Evolutionary conservation across 53 echinoderm and acorn worm species (phyloP), one percentile per base, ranked within the genome.

Genomic region (Arbacia lixula): DNA sequence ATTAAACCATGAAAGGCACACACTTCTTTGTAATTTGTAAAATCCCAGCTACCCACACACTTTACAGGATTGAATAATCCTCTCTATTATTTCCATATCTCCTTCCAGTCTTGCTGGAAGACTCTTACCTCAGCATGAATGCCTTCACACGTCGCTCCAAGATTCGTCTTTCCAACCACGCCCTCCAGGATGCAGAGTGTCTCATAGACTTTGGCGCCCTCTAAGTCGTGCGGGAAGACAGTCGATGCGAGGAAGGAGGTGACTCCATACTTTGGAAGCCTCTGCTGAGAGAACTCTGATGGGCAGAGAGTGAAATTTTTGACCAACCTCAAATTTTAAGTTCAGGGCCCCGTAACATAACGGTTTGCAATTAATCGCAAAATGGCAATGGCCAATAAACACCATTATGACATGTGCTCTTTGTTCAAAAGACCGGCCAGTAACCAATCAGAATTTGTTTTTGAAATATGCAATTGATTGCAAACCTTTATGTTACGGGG

Each of bases 191-290:
- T 86, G 35, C 77, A 39, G 35, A 93, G 60, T 9, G 91, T 93
- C 60, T 93, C 84, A 36, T 86, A 73, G 32, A 88, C 88, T 50
- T 81, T 83, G 36, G 74, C 86, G 5, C 53, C 74, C 26, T 88
- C 74, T 35, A 88, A 72, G 58, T 91, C 87, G 50, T 88, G 73
- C 6, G 94, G 94, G 63, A 87, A 93, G 57, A 93, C 94, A 83
- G 90, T 84, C 32, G 94, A 88, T 25, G 94, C 94, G 14, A 93
- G 79, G 72, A 93, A 89, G 2, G 94, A 93, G 39, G 94, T 93
- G 33, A 93, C 94, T 12, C 94, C 94, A 65, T 88, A 93, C 50
- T 88, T 91, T 30, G 86, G 76, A 2, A 93, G 75, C 40, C 88
- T 88, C 50, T 88, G 33, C 42, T 93, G 94, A 1, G 91, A 87